Percentiles rank a stretch among this genome's conserved stretches.
phyloP scores from a whole-genome alignment of 2,113 vertebrate species.

The Scatophagus argus region DNA sequence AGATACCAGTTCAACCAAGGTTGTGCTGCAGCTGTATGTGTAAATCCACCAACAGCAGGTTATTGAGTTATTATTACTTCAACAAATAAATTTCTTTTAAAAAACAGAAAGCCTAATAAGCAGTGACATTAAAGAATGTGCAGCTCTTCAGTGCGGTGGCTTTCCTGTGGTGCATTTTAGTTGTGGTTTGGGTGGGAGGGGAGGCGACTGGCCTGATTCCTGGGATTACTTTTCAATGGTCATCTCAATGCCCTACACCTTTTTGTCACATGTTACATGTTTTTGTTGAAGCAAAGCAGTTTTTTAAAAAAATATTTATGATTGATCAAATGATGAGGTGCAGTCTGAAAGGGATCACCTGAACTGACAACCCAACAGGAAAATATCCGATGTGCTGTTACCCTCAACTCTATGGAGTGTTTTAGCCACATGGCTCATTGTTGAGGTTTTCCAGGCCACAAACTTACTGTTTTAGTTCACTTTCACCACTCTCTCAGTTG shows the following conservation, averaged over 20 bases:
- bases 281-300: not conserved
- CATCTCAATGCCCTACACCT: not conserved
- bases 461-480: not conserved
- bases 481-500: not conserved
- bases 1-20: not conserved
- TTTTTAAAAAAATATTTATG: not conserved
- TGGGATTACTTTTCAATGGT: not conserved
- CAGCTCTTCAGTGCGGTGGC: not conserved
- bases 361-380: no score
- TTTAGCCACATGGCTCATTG: not conserved
- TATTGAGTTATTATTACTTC: no score
- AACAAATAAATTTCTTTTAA: not conserved
- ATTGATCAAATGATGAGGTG: not conserved
- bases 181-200: not conserved
- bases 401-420: not conserved
- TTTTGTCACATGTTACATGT: not conserved
- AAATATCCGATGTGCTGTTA: not conserved
- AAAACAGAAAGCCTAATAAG: conserved; percentile 14
- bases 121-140: not conserved
- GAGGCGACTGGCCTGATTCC: not conserved
- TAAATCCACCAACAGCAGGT: not conserved
- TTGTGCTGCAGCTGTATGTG: conserved; percentile 5
- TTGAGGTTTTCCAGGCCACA: not conserved
- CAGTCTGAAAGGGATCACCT: not conserved
- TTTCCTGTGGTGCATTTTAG: not conserved